Conservation (phyloP, 2,113 vertebrate species). For the Charadrius vociferus region DNA sequence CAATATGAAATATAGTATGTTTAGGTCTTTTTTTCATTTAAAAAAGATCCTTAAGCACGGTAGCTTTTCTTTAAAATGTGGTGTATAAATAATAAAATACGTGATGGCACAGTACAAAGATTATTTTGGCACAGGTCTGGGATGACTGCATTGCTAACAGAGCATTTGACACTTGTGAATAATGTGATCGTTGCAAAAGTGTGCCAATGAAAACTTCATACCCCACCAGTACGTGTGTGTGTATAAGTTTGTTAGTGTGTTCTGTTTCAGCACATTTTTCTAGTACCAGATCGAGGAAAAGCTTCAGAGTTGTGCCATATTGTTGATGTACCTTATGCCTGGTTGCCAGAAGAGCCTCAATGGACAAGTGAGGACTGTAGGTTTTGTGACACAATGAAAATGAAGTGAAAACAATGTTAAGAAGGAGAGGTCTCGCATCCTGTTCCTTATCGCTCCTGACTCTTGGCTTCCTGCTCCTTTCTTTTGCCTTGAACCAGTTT, state of each 20-base stretch:
- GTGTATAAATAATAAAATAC: background rate
- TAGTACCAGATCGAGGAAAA: background rate
- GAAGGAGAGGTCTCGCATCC: background rate
- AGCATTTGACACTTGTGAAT: slow-evolving; percentile 13
- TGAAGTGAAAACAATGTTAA: background rate
- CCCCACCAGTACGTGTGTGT: background rate
- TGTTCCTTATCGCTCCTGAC: background rate
- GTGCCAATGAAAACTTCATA: slow-evolving; percentile 44
- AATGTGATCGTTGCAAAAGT: slow-evolving; percentile 17
- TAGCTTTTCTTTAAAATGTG: slow-evolving; percentile 8
- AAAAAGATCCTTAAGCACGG: background rate
- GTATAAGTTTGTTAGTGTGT: background rate
- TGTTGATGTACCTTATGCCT: background rate
- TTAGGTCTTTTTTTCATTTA: background rate
- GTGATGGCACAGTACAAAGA: background rate
- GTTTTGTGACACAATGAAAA: background rate
- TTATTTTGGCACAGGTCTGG: slow-evolving; percentile 13
- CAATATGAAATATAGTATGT: background rate
- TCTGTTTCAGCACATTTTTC: background rate
- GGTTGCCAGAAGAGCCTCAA: background rate
- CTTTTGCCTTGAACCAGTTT: background rate
- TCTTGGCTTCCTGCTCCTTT: background rate
- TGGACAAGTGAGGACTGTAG: background rate
- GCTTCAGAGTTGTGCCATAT: background rate
- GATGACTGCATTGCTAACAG: slow-evolving; percentile 20